These are phyloP conservation scores for Betta splendens DNA, from an alignment of 2,797 vertebrate species.

Conservation along the genomic window DNA sequence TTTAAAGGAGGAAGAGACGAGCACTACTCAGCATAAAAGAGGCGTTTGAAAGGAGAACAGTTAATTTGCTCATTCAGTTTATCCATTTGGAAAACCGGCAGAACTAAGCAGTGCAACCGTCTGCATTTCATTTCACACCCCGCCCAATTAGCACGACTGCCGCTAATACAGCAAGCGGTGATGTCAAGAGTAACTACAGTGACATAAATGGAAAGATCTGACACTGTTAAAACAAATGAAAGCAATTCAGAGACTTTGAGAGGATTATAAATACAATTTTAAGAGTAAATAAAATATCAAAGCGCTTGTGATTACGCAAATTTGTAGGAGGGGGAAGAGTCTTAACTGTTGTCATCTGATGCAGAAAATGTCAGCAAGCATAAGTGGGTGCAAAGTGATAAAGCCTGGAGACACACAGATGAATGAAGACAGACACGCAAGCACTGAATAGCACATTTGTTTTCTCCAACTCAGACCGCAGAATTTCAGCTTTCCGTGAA, in stretches of 20 bases:
- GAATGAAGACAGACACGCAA: no score
- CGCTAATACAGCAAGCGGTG: constrained; percentile 8
- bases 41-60: constrained; percentile 17
- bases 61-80: no score
- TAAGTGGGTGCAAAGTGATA: constrained; percentile 4
- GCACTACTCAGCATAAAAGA: not conserved
- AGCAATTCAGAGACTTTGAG: no score
- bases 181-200: constrained; percentile 25
- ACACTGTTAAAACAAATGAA: constrained; percentile 38
- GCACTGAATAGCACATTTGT: no score
- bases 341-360: not conserved
- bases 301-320: constrained; percentile 37
- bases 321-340: constrained; percentile 3
- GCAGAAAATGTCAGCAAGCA: constrained; percentile 16
- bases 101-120: not conserved
- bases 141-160: not conserved
- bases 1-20: constrained; percentile 32
- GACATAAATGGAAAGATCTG: constrained; percentile 35
- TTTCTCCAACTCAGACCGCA: no score
- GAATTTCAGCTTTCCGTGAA: no score
- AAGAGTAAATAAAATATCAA: constrained; percentile 59
- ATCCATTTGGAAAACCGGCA: constrained; percentile 2
- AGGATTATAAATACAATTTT: no score
- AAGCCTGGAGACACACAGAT: constrained; percentile 19
- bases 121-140: not conserved